Base-by-base conservation (phyloP, 1,140 invertebrate genomes). In the Myzus persicae region DNA sequence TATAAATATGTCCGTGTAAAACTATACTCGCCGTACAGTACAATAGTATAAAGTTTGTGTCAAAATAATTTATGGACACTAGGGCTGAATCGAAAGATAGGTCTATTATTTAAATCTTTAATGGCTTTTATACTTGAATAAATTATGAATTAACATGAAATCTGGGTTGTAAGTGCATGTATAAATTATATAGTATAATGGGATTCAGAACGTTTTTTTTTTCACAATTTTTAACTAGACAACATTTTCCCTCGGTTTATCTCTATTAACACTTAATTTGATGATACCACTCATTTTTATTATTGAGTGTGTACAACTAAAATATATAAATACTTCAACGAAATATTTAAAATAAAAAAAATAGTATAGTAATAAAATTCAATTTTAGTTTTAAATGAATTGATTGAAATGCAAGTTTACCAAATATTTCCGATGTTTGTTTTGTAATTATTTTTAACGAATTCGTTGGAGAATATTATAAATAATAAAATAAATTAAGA, bases 21-120 rank as follows among this genome's bases (percentile, higher is more conserved):
- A 59, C 54, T 48, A n/a, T n/a, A 51, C 22, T 22, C 48, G 31
- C 4, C 2, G 3, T n/a, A 67, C 31, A n/a, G 3, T 67, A 59
- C 9, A 67, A n/a, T n/a, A 82, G 22, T 82, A 38, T 40, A 85
- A 85, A 40, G 84, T 85, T 9, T 44, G 84, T 44, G 42, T 31
- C 42, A 85, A 85, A 85, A 85, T 85, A 85, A 85, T 85, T 44
- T 85, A 85, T 85, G 84, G 84, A 40, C 40, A 26, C 40, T 85
- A 85, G 22, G 26, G 42, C 31, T 31, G 40, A 85, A 85, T 85
- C 84, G 11, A 85, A 85, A 85, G 24, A 44, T 85, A 85, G 5
- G 11, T 31, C 38, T 42, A 85, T 44, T 85, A 85, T 85, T 85
- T 40, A 85, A 85, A 42, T 42, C 9, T 44, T 85, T 42, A 85